Evolutionary conservation across 2,888 invertebrate genomes (phyloP).

Genomic region (Drosophila stalkeri): DNA sequence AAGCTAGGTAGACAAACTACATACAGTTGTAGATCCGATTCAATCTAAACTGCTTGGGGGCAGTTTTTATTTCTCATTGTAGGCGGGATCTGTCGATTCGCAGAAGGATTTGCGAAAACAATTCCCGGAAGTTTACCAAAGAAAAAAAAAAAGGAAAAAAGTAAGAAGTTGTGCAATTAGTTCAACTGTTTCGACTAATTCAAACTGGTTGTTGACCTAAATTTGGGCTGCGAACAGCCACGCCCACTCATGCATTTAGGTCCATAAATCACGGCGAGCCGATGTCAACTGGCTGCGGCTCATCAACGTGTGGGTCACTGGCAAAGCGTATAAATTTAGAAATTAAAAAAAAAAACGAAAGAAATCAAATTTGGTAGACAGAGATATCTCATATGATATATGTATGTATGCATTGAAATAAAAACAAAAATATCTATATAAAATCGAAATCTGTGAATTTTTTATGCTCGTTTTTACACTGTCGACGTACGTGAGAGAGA

Average conservation of each 20-base stretch:
- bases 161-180: background rate
- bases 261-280: constrained; percentile 54
- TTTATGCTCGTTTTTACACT: background rate
- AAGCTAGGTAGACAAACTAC: background rate
- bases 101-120: constrained; percentile 31
- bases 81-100: constrained; percentile 26
- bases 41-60: background rate
- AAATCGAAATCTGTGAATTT: background rate
- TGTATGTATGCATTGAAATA: background rate
- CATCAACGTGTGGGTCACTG: constrained; percentile 64
- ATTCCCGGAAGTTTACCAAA: constrained; percentile 60
- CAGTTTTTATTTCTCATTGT: background rate
- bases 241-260: constrained; percentile 23
- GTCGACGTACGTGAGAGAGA: no score
- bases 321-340: constrained; percentile 58
- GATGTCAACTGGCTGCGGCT: constrained; percentile 52
- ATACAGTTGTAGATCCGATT: background rate
- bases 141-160: background rate
- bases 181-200: background rate
- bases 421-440: background rate
- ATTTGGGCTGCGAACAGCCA: constrained; percentile 41
- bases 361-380: constrained; percentile 14
- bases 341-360: constrained; percentile 4
- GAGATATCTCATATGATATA: background rate
- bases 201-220: constrained; percentile 53